Base-by-base conservation (phyloP, 2,888 invertebrate genomes). In the Noctua fimbriata region DNA sequence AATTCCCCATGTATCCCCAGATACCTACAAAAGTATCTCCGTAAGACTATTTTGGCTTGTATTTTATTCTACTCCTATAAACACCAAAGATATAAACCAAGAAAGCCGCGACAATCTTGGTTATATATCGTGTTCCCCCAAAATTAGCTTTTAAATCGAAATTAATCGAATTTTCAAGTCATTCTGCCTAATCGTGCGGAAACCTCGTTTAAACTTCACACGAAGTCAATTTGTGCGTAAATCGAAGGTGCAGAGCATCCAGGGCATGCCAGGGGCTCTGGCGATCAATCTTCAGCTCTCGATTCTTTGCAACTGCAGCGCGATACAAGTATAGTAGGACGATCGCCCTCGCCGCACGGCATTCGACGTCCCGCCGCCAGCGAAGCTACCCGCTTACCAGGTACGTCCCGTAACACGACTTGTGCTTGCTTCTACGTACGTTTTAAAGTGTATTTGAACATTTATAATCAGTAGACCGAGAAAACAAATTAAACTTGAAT, bases 271-370 rank as follows among this genome's bases (percentile, higher is more conserved):
- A 89, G 89, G 28, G 89, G 89, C 73, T 81, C 88, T 77, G 87
- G 83, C 93, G 93, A 93, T 94, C 95, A 94, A 95, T 94, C 93
- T 89, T 88, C 77, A 86, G 89, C 90, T 88, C 89, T 89, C 88
- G 88, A 89, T 90, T 93, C 92, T 93, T 92, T 91, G 92, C 90
- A 93, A 92, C 92, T 95, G 95, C 95, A 95, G 91, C 83, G 76
- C 77, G 81, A 73, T 83, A 87, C 85, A 82, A 85, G 87, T 89
- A 88, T 85, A 90, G 85, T 84, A 78, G 88, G 79, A 84, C 87
- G 86, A 77, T 7, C 60, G 60, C n/a, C 7, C 14, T 52, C 67
- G 84, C 81, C 84, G 84, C 65, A 75, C 84, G 84, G 84, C 84
- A 84, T 93, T 96, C 92, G 82, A 92, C 93, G 92, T 89, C 91